Evolutionary conservation across 2,113 vertebrate genomes (phyloP).

Genomic region (Myiagra hebetior): DNA sequence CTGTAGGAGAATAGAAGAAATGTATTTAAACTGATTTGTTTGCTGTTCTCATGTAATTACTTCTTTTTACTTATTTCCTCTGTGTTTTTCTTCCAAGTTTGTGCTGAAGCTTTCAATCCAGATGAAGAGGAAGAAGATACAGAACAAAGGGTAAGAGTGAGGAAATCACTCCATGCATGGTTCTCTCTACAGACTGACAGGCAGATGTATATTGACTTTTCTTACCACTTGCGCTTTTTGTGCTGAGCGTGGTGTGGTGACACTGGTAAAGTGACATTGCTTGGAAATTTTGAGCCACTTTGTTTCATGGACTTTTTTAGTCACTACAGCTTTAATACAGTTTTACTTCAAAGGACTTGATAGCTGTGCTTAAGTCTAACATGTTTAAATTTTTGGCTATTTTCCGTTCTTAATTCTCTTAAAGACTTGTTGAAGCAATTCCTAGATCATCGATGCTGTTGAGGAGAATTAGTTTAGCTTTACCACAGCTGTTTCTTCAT

Average conservation of each 20-base stretch:
- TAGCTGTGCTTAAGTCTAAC: neutral
- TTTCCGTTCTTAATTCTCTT: neutral
- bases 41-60: neutral
- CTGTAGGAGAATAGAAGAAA: neutral
- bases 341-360: neutral
- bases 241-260: neutral
- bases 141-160: constrained; percentile 85
- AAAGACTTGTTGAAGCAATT: neutral
- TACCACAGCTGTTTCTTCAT: constrained; percentile 32
- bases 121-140: constrained; percentile 96
- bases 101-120: constrained; percentile 94
- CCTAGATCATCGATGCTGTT: neutral
- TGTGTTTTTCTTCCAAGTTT: constrained; percentile 77
- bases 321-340: neutral
- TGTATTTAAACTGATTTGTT: neutral
- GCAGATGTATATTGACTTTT: neutral
- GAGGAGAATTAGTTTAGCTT: constrained; percentile 7
- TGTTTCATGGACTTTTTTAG: neutral
- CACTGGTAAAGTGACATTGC: neutral
- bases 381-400: neutral
- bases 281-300: neutral
- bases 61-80: neutral
- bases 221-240: neutral
- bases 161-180: neutral
- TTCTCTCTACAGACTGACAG: neutral